phyloP scores from a whole-genome alignment of 2,797 vertebrate genomes.

The Apogon hyalosoma region DNA sequence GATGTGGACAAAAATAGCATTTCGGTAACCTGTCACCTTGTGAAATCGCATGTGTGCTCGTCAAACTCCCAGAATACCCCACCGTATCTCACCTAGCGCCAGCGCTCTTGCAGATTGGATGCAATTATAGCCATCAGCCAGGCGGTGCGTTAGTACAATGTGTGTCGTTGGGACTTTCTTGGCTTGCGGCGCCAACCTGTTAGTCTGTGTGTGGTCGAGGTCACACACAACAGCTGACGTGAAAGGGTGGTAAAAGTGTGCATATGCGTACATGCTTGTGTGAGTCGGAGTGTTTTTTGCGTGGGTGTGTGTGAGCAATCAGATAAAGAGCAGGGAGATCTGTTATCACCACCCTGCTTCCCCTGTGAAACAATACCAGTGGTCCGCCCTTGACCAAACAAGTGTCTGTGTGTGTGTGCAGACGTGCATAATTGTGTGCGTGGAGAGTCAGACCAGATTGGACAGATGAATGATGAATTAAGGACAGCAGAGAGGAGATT shows the following conservation, averaged over 20 bases:
- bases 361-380: slow-evolving; percentile 67
- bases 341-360: slow-evolving; percentile 56
- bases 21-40: slow-evolving; percentile 38
- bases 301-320: slow-evolving; percentile 61
- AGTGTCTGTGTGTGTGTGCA: slow-evolving; percentile 22
- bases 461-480: slow-evolving; percentile 64
- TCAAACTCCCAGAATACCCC: slow-evolving; percentile 38
- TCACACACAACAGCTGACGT: slow-evolving; percentile 63
- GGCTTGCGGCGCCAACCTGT: slow-evolving; percentile 45
- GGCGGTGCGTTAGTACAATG: slow-evolving; percentile 17
- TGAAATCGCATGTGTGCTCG: slow-evolving; percentile 27
- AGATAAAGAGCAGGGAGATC: slow-evolving; percentile 65
- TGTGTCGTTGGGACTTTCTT: slow-evolving; percentile 49
- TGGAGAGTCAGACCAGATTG: slow-evolving; percentile 40
- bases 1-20: slow-evolving; percentile 29
- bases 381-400: slow-evolving; percentile 62
- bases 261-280: slow-evolving; percentile 42
- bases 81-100: slow-evolving; percentile 15
- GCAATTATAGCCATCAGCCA: slow-evolving; percentile 33
- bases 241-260: slow-evolving; percentile 42
- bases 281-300: slow-evolving; percentile 8
- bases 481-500: slow-evolving; percentile 49
- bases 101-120: slow-evolving; percentile 41
- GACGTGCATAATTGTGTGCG: not conserved
- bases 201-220: slow-evolving; percentile 67